A percentile compares a stretch with the other conserved stretches of the same genome.
These are phyloP conservation scores for Xiphophorus birchmanni DNA, from an alignment of 2,797 vertebrate genomes.

Conservation along the genomic window DNA sequence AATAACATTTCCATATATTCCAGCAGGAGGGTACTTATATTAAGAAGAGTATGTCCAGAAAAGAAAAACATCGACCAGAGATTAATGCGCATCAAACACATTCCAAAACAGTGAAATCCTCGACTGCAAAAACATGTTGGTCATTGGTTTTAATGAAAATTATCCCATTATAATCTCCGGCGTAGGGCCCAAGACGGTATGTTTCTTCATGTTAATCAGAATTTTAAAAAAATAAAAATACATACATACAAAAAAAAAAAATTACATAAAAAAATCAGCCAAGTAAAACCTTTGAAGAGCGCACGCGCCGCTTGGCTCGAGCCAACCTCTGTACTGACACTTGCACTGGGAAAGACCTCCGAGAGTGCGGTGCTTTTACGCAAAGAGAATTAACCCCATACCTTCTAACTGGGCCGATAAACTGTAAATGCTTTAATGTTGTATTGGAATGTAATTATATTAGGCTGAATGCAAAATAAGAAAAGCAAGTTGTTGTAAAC, in stretches of 20 bases:
- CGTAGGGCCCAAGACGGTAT: constrained; percentile 20
- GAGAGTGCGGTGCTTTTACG: constrained; percentile 49
- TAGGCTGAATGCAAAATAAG: neutral
- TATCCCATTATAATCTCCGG: constrained; percentile 56
- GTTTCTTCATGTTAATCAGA: neutral
- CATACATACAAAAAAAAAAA: too few relatives aligned
- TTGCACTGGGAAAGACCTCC: constrained; percentile 57
- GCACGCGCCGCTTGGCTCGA: constrained; percentile 54
- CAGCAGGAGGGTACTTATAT: constrained; percentile 18
- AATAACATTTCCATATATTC: constrained; percentile 37
- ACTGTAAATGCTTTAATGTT: neutral
- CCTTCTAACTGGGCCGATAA: neutral
- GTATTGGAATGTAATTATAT: neutral
- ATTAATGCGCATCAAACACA: constrained; percentile 62
- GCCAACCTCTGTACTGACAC: constrained; percentile 59
- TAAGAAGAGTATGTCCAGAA: constrained; percentile 34
- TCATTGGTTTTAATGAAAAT: constrained; percentile 24
- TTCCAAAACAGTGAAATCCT: constrained; percentile 64
- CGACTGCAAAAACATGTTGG: constrained; percentile 39
- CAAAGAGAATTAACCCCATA: constrained; percentile 55
- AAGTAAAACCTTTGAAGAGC: constrained; percentile 31
- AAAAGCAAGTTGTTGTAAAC: neutral
- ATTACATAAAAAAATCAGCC: neutral
- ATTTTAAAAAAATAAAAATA: neutral
- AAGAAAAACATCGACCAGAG: constrained; percentile 37